phyloP scores from a whole-genome alignment of 2,797 vertebrate genomes.

The Allobates femoralis region DNA sequence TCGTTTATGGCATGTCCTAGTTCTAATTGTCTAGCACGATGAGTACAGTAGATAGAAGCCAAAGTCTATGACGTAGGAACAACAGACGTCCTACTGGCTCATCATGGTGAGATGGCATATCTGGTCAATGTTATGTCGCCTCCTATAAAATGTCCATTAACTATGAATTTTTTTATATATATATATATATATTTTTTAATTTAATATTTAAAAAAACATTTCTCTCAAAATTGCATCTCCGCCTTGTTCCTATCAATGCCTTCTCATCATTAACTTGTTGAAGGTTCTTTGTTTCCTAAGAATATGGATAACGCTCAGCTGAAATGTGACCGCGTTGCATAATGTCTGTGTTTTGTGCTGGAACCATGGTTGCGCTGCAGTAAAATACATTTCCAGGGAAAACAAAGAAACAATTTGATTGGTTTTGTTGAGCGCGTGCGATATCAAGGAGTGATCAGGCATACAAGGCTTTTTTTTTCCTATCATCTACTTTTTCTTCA shows the following conservation, averaged over 20 bases:
- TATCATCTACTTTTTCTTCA: constrained; percentile 83
- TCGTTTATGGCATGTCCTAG: too few relatives aligned
- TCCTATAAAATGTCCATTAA: background rate
- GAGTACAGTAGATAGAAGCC: too few relatives aligned
- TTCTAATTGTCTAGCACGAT: too few relatives aligned
- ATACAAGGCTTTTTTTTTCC: constrained; percentile 62
- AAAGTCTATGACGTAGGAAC: too few relatives aligned
- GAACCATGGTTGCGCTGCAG: background rate
- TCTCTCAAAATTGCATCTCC: background rate
- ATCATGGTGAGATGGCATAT: too few relatives aligned
- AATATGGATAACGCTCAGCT: background rate
- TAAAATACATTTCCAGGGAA: constrained; percentile 32
- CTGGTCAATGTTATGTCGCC: too few relatives aligned
- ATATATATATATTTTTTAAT: background rate
- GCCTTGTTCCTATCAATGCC: background rate
- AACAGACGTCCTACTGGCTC: too few relatives aligned
- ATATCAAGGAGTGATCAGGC: constrained; percentile 65
- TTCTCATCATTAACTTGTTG: background rate
- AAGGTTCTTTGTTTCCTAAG: background rate
- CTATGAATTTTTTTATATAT: background rate
- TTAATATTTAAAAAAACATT: background rate
- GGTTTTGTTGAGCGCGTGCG: constrained; percentile 53
- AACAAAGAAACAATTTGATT: constrained; percentile 81
- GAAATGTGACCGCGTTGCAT: background rate
- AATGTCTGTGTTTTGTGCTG: background rate